A percentile compares a stretch with the other conserved stretches of the same genome.
Conservation (phyloP, 2,888 invertebrate species). For the Melitaea athalia region DNA sequence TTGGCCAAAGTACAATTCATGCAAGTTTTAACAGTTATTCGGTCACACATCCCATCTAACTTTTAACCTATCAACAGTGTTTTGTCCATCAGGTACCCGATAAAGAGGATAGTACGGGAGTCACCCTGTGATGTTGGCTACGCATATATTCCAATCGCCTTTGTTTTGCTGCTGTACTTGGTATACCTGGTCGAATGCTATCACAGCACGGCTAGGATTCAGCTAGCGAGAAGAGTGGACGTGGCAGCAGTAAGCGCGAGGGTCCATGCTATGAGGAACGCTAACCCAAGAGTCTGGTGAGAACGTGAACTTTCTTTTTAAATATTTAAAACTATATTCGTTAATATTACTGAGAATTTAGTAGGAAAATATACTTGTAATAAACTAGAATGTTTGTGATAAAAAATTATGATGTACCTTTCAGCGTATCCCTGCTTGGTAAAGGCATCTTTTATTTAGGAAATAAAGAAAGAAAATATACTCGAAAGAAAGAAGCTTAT, state of each 20-base stretch:
- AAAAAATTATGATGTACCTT: no score
- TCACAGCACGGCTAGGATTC: slow-evolving; percentile 88
- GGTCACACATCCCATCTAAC: not conserved
- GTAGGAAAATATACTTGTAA: no score
- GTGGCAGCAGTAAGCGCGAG: slow-evolving; percentile 85
- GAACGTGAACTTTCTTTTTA: slow-evolving; percentile 37
- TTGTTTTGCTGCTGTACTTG: slow-evolving; percentile 89
- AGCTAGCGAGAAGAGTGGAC: slow-evolving; percentile 84
- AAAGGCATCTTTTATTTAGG: no score
- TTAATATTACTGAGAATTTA: no score
- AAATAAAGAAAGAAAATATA: no score
- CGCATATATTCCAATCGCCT: slow-evolving; percentile 91
- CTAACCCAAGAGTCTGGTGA: slow-evolving; percentile 89
- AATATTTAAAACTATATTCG: not conserved
- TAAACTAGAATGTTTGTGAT: no score
- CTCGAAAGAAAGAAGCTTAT: no score
- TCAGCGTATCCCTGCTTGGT: no score
- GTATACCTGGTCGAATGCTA: slow-evolving; percentile 93
- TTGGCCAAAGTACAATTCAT: no score
- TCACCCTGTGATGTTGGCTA: slow-evolving; percentile 92
- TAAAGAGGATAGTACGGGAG: slow-evolving; percentile 83
- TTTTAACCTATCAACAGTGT: slow-evolving; percentile 29
- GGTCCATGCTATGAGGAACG: slow-evolving; percentile 85
- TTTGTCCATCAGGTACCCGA: slow-evolving; percentile 79
- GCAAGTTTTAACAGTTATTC: no score